Evolutionary conservation across 2,113 vertebrate species (phyloP), one percentile per base, ranked within the genome.

Genomic region (Oxyruncus cristatus): DNA sequence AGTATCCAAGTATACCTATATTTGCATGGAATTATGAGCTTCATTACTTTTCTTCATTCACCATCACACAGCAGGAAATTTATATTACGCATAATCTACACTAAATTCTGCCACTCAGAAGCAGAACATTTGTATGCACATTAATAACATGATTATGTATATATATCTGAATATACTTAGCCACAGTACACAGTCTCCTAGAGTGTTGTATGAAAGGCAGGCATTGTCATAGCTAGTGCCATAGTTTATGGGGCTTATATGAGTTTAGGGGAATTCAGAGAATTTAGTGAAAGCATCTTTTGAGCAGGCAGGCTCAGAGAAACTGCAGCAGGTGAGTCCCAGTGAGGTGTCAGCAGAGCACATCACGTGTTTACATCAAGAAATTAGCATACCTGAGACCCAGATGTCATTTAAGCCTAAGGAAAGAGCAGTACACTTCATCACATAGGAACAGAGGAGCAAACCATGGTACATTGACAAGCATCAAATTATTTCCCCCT

Each of bases 21-120:
- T 92, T 94, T 85, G 47, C 83, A 88, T 65, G 71, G 74, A 95
- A 95, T 95, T 95, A 91, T 73, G 39, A 94, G 46, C 77, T 96
- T 94, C 74, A 86, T 96, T 97, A 86, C 81, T 88, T 96, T 95
- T 55, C 61, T 78, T 95, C 79, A 75, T 92, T 96, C 88, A 84
- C 80, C n/a, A 79, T 84, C 72, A 67, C 89, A 78, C 67, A 75
- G 83, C 70, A 26, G 63, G 77, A 84, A 88, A 87, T 33, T 90
- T 89, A 70, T 46, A 92, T 93, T 83, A 78, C 94, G 65, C 46
- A 72, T 83, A 93, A 85, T 93, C 55, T 79, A 55, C 61, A 52
- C 63, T 94, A 81, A 95, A 84, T 95, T 88, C 80, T 94, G 46
- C 67, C 89, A 73, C 66, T 91, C 87, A 58, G 62, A 78, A 91